Evolutionary conservation across 23 tunicate genomes (phyloP).

Genomic region (Corella eumyota): DNA sequence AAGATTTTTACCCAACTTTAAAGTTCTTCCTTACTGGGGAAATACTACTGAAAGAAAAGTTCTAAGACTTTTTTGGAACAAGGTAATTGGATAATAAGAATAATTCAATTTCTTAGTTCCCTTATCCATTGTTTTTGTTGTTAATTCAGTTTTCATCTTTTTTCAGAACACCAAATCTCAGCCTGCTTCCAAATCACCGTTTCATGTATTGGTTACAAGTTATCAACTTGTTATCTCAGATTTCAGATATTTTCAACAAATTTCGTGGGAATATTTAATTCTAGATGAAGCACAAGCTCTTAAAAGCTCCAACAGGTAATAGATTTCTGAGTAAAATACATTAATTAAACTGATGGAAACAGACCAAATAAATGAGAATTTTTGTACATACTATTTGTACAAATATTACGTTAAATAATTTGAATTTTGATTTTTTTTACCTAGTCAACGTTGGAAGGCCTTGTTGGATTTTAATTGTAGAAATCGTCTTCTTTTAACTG

Average conservation of each 20-base stretch:
- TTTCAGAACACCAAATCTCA: no score
- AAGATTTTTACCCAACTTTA: slow-evolving; percentile 49
- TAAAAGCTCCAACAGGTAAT: slow-evolving; percentile 55
- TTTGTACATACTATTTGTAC: no score
- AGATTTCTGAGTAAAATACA: no score
- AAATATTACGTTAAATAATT: no score
- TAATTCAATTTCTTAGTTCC: no score
- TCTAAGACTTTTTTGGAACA: slow-evolving; percentile 65
- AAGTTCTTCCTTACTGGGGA: slow-evolving; percentile 84
- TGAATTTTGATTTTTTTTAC: no score
- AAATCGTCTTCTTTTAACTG: slow-evolving; percentile 59
- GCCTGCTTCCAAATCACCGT: slow-evolving; percentile 27
- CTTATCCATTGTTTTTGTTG: no score
- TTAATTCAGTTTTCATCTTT: no score
- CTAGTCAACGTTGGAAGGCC: slow-evolving; percentile 64
- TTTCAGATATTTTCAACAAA: slow-evolving; percentile 67
- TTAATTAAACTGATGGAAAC: no score
- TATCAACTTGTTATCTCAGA: slow-evolving; percentile 74
- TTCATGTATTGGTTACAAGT: slow-evolving; percentile 68
- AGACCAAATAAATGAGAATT: no score
- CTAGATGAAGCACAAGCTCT: slow-evolving; percentile 85
- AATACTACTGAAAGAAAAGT: slow-evolving; percentile 57
- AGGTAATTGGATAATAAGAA: no score
- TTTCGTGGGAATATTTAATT: slow-evolving; percentile 71
- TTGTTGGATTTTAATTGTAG: slow-evolving; percentile 66